Evolutionary conservation across 2,888 invertebrate species (phyloP).

Genomic region (Orthonychiurus folsomi): DNA sequence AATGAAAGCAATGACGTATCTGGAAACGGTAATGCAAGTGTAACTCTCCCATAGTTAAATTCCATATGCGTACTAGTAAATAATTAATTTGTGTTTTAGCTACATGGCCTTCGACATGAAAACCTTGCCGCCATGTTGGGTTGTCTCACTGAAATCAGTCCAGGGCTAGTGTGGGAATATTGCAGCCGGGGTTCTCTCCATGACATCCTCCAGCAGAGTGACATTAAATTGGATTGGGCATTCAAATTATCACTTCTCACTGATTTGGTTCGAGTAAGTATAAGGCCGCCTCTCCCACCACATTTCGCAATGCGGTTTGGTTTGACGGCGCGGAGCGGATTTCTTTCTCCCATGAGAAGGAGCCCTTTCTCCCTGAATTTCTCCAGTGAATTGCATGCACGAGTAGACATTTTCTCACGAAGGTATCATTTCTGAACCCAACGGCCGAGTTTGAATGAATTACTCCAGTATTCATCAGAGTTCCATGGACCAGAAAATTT

Average conservation of each 20-base stretch:
- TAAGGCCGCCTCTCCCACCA: not conserved
- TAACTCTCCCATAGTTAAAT: slow-evolving; percentile 1
- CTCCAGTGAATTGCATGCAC: too few relatives aligned
- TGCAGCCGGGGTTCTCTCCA: slow-evolving; percentile 80
- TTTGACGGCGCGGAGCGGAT: not conserved
- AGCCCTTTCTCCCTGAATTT: too few relatives aligned
- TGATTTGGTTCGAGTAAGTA: slow-evolving; percentile 71
- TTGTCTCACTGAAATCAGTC: slow-evolving; percentile 66
- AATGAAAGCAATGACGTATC: slow-evolving; percentile 66
- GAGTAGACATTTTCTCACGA: too few relatives aligned
- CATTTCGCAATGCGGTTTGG: too few relatives aligned
- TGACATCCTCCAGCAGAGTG: slow-evolving; percentile 78
- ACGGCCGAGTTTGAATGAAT: too few relatives aligned
- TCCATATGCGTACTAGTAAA: too few relatives aligned
- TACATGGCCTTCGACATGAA: slow-evolving; percentile 80
- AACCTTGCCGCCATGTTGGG: slow-evolving; percentile 84
- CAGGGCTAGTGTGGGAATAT: slow-evolving; percentile 76
- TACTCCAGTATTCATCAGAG: too few relatives aligned
- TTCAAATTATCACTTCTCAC: slow-evolving; percentile 86
- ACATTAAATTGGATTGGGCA: slow-evolving; percentile 89
- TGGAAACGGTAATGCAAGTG: slow-evolving; percentile 61
- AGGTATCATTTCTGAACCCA: too few relatives aligned
- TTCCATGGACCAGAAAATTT: too few relatives aligned
- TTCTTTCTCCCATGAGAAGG: too few relatives aligned
- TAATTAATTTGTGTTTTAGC: slow-evolving; percentile 43